Conservation (phyloP, 2,113 vertebrate species). For the Oceanodroma tethys region DNA sequence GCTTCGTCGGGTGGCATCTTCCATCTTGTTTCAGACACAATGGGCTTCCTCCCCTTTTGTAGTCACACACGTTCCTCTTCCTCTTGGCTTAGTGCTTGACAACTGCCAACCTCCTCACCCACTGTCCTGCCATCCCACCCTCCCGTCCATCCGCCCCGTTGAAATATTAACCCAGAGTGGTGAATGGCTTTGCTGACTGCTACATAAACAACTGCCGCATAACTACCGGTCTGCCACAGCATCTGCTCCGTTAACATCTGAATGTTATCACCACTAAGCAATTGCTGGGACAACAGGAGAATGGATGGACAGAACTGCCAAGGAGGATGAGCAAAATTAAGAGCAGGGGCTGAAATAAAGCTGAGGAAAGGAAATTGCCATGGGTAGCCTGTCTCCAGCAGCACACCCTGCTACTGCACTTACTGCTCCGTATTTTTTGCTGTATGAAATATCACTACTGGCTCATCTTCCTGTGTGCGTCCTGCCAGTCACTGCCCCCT, state of each 20-base stretch:
- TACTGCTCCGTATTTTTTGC: accelerated
- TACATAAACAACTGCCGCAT: background rate
- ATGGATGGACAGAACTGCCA: background rate
- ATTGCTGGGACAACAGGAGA: background rate
- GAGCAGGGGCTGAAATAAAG: background rate
- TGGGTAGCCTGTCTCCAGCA: background rate
- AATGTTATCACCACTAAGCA: background rate
- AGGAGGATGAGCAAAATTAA: background rate
- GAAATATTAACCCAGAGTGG: background rate
- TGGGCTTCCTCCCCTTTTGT: constrained; percentile 45
- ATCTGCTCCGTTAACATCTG: background rate
- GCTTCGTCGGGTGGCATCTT: background rate
- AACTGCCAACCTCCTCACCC: background rate
- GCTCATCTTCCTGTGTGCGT: accelerated
- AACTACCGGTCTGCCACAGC: background rate
- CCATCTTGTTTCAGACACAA: constrained; percentile 43
- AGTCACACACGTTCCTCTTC: constrained; percentile 44
- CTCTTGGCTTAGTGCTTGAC: background rate
- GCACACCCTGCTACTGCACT: background rate
- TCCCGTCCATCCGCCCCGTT: background rate
- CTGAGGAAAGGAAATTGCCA: background rate
- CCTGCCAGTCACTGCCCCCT: background rate
- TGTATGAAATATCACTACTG: background rate
- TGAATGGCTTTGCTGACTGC: constrained; percentile 64
- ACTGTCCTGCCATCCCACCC: background rate